phyloP scores from a whole-genome alignment of 2,797 vertebrate species.

The Lacerta bilineata region DNA sequence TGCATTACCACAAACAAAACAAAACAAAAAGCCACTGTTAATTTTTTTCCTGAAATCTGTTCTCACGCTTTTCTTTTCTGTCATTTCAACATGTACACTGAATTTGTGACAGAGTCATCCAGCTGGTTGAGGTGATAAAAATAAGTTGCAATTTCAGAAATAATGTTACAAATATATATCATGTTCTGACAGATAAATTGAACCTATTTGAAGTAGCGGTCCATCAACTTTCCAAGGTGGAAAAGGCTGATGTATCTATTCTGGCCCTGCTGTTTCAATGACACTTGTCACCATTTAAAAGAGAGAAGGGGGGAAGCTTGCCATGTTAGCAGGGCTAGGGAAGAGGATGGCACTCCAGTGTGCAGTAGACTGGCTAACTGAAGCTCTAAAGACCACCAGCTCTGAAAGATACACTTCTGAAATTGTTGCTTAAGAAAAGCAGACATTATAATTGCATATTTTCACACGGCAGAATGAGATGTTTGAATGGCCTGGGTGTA shows the following conservation, averaged over 20 bases:
- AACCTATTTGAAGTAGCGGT: constrained; percentile 59
- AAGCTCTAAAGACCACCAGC: not conserved
- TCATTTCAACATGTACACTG: not conserved
- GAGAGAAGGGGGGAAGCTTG: constrained; percentile 26
- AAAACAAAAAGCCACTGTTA: constrained; percentile 15
- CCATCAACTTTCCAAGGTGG: constrained; percentile 54
- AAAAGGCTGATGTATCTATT: constrained; percentile 56
- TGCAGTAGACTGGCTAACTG: not conserved
- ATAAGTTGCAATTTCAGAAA: constrained; percentile 63
- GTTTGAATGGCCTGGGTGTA: accelerated
- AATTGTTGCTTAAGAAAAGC: not conserved
- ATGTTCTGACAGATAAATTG: constrained; percentile 71
- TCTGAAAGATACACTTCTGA: not conserved
- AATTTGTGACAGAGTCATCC: constrained; percentile 44
- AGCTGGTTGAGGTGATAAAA: constrained; percentile 66
- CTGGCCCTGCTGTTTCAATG: constrained; percentile 53
- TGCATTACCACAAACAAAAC: not conserved
- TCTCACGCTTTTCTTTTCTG: constrained; percentile 28
- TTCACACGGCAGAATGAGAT: not conserved
- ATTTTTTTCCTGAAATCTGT: constrained; percentile 17
- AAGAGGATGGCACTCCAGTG: accelerated
- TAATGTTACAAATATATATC: constrained; percentile 58
- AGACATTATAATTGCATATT: not conserved
- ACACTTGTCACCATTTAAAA: constrained; percentile 52
- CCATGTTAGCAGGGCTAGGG: not conserved